Percentiles rank a stretch among this genome's conserved stretches.
phyloP scores from a whole-genome alignment of 2,888 invertebrate genomes.

The Drosophila suboccidentalis region DNA sequence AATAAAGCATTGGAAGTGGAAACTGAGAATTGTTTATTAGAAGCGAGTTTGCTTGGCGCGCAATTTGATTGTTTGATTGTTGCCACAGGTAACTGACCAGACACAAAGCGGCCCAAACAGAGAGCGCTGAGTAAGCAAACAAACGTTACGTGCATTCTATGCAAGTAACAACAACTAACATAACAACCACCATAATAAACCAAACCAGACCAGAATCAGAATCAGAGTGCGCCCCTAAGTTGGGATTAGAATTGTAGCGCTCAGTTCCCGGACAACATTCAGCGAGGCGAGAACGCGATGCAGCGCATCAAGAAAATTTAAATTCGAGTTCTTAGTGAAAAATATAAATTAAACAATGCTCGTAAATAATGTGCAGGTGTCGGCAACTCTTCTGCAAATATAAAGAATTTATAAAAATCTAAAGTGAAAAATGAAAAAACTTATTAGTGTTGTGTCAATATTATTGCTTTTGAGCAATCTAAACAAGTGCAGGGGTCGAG shows the following conservation, averaged over 20 bases:
- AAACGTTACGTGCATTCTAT: conserved; percentile 23
- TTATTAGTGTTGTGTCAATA: conserved; percentile 37
- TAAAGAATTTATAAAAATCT: neutral
- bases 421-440: conserved; percentile 61
- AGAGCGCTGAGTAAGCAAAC: conserved; percentile 65
- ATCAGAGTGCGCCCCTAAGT: conserved; percentile 51
- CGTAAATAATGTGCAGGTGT: conserved; percentile 18
- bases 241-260: conserved; percentile 69
- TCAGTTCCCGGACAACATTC: conserved; percentile 80
- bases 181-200: conserved; percentile 62
- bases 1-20: conserved; percentile 41
- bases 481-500: conserved; percentile 45
- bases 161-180: conserved; percentile 13
- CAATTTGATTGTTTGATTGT: conserved; percentile 72
- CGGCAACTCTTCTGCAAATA: neutral
- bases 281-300: conserved; percentile 61
- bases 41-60: conserved; percentile 57
- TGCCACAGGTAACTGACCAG: conserved; percentile 85
- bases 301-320: conserved; percentile 16
- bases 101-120: conserved; percentile 82
- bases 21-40: conserved; percentile 62
- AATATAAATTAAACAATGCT: conserved; percentile 4
- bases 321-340: neutral
- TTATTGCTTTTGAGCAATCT: conserved; percentile 59
- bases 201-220: conserved; percentile 29